Base-by-base conservation (phyloP, 2,113 vertebrate species). In the Uropsilus gracilis region DNA sequence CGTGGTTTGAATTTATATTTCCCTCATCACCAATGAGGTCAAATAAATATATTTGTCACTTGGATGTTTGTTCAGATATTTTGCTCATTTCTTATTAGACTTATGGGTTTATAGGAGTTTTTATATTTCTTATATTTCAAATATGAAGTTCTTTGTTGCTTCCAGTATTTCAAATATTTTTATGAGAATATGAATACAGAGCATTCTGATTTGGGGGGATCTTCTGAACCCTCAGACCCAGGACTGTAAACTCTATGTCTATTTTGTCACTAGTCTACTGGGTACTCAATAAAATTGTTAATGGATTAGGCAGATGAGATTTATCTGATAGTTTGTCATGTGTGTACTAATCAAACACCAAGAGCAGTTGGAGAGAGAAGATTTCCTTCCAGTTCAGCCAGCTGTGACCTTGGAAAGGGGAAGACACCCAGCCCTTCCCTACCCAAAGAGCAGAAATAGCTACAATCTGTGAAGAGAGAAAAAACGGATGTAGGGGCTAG, bases 401-500 rank as follows among this genome's bases (percentile, higher is more conserved):
- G 61, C 48, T 80, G 82, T 95, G 76, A 83, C 69, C 78, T 92
- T 95, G 83, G 28, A 34, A 94, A 95, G 82, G 89, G 84, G 81
- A 96, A 94, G 68, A 86, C 57, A 73, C 69, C 48, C 50, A 78
- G 48, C 64, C 18, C 57, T 90, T 90, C 75, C 39, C 82, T 71
- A 32, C 81, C 16, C 9, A 92, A 87, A 84, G 68, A 83, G 63
- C 94, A 96, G 96, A 92, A 94, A 89, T 91, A 96, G 81, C 87
- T 93, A 57, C 37, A 72, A 10, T 86, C 61, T 73, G 14, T 86
- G 68, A 86, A 73, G 55, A n/a, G n/a, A 92, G 66, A 61, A 92
- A 92, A 17, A 81, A 84, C 55, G 42, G 85, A 90, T 75, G 50
- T 42, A 90, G 75, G 82, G 73, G 44, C 37, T 39, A 9, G 93